Conservation (phyloP, 2,797 vertebrate species). For the Megaceryle alcyon region DNA sequence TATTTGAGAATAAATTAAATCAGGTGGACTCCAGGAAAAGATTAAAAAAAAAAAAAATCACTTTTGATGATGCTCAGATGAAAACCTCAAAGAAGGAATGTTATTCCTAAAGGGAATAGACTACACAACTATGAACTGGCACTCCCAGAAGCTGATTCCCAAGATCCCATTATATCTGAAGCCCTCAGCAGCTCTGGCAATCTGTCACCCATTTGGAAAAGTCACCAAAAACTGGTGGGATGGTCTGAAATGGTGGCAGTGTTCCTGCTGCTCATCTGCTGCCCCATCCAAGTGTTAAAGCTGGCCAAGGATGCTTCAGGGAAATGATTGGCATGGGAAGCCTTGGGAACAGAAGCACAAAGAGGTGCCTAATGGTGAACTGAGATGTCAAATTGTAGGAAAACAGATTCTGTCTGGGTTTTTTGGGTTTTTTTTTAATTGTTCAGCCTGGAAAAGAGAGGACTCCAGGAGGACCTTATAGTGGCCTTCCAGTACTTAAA, state of each 20-base stretch:
- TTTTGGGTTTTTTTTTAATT: neutral
- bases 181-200: neutral
- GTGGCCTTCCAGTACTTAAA: neutral
- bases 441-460: neutral
- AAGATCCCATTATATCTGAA: neutral
- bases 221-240: neutral
- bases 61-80: neutral
- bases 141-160: neutral
- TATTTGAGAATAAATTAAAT: neutral
- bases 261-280: neutral
- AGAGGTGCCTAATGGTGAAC: neutral
- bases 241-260: neutral
- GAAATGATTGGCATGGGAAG: neutral
- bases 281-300: neutral
- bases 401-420: neutral
- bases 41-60: neutral
- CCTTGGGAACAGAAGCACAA: neutral
- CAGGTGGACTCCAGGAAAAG: neutral
- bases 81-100: neutral
- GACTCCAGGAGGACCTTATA: neutral
- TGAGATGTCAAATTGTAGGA: neutral
- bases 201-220: neutral
- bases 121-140: neutral
- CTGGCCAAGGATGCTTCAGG: neutral
- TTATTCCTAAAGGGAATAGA: neutral